A percentile compares a stretch with the other conserved stretches of the same genome.
Conservation (phyloP, 2,797 vertebrate species). For the Balearica regulorum region DNA sequence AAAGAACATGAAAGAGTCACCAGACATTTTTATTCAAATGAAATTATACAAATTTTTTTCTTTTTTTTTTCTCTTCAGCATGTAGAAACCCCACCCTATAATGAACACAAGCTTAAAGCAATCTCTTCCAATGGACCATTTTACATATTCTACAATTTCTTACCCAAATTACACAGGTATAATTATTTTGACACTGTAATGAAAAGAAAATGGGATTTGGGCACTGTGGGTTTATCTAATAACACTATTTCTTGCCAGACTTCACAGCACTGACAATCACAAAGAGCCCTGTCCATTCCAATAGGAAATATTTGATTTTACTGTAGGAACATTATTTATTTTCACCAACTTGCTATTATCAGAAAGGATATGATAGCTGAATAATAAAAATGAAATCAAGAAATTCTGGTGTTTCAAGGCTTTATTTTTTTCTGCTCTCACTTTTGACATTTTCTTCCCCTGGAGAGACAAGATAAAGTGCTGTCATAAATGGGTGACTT, state of each 20-base stretch:
- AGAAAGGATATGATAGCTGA: slow-evolving; percentile 85
- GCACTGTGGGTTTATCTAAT: slow-evolving; percentile 86
- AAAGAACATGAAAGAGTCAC: slow-evolving; percentile 65
- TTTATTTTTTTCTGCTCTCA: slow-evolving; percentile 86
- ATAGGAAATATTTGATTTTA: slow-evolving; percentile 88
- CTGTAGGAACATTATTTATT: slow-evolving; percentile 86
- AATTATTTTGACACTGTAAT: slow-evolving; percentile 89
- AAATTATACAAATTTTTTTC: slow-evolving; percentile 58
- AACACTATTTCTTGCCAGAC: slow-evolving; percentile 85
- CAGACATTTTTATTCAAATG: slow-evolving; percentile 70
- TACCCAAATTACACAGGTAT: slow-evolving; percentile 86
- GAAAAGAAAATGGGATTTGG: slow-evolving; percentile 89
- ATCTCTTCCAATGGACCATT: slow-evolving; percentile 78
- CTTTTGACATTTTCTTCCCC: slow-evolving; percentile 88
- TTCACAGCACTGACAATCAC: slow-evolving; percentile 84
- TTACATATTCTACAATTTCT: slow-evolving; percentile 82
- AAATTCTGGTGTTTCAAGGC: slow-evolving; percentile 87
- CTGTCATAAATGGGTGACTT: slow-evolving; percentile 88
- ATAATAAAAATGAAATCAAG: slow-evolving; percentile 87
- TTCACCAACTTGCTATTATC: slow-evolving; percentile 85
- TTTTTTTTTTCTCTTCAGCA: slow-evolving; percentile 6
- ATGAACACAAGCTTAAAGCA: slow-evolving; percentile 73
- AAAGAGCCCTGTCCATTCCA: slow-evolving; percentile 85
- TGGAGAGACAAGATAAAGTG: slow-evolving; percentile 89
- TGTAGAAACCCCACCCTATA: slow-evolving; percentile 70